Base-by-base conservation (phyloP, 2,888 invertebrate genomes). In the Cybosia mesomella region DNA sequence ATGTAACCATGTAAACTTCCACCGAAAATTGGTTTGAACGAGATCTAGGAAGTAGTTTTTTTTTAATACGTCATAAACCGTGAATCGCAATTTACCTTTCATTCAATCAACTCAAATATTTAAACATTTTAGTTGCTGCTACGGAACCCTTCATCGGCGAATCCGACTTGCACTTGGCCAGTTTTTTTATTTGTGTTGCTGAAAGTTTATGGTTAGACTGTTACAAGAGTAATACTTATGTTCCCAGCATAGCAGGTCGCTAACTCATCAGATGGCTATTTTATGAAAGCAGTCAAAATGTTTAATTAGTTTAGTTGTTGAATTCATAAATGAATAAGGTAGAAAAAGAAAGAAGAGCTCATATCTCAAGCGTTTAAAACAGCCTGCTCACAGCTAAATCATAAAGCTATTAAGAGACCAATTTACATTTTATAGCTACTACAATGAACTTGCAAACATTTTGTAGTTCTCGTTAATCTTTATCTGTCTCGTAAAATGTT, bases 391-490 rank as follows among this genome's bases (percentile, higher is more conserved):
- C 54, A 36, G 53, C 15, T 36, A 64, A 64, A 55, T 39, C 39
- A 64, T 18, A 58, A 64, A 36, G 9, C 18, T 49, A 24, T 64
- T 28, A 55, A 55, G 22, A 64, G 22, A 36, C 21, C 36, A 66
- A 68, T 79, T 75, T 73, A 79, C 57, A 64, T 67, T 68, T 58
- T 22, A 63, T 65, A 70, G 60, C 57, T 49, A 60, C 62, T 64
- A 67, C 53, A 67, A 67, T 67, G 73, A 65, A 70, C 58, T 68
- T 54, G 49, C 54, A 62, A 67, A 79, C 62, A 75, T 76, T 76
- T 73, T 43, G 57, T 66, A 68, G 60, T 49, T 49, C 36, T n/a
- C 65, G 24, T 59, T 59, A 68, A 64, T 67, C 59, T 66, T 58
- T 66, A 57, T 65, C 59, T 67, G 74, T 7, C 58, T 79, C 68